Evolutionary conservation across 2,113 vertebrate genomes (phyloP), one percentile per base, ranked within the genome.

Genomic region (Cnemophilus loriae): DNA sequence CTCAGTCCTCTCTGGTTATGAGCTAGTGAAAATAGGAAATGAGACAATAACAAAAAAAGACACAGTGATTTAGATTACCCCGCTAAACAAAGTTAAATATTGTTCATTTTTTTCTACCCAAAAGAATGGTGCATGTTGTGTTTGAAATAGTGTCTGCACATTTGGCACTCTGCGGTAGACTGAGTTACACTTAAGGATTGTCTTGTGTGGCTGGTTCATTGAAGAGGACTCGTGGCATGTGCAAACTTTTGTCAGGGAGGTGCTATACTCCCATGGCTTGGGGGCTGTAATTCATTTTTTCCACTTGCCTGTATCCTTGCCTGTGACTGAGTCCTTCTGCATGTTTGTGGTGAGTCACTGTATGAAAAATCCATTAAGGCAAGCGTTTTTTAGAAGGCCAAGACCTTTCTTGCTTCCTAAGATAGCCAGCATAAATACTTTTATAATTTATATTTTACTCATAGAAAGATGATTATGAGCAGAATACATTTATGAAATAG

Each of bases 211-310:
- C 26, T 85, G 26, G 21, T 13, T 84, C 74, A n/a, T 20, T 63
- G 63, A 26, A 47, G 22, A 79, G 20, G 39, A 28, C 12, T 76
- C 35, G 35, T 35, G 46, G 28, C 10, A 61, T 4, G 5, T 37
- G 26, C 16, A 89, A 37, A 46, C 9, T 16, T 18, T 78, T 87
- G 56, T 87, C 64, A 50, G 60, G 75, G 30, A 71, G 26, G 10
- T 74, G 27, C 3, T 59, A 12, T 5, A 53, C 2, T 21, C 9
- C 20, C 0, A 0, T 57, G 61, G 8, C n/a, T 22, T 37, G 23
- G 67, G 49, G 26, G 50, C 19, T 77, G n/a, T 21, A 60, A 74
- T 65, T 53, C 50, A 55, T 8, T 0, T 87, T 13, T 57, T 33
- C 10, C 26, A 30, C 32, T 55, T 91, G 18, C 15, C 41, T 55